Evolutionary conservation across 2,113 vertebrate genomes (phyloP), one percentile per base, ranked within the genome.

Genomic region (Guaruba guarouba): DNA sequence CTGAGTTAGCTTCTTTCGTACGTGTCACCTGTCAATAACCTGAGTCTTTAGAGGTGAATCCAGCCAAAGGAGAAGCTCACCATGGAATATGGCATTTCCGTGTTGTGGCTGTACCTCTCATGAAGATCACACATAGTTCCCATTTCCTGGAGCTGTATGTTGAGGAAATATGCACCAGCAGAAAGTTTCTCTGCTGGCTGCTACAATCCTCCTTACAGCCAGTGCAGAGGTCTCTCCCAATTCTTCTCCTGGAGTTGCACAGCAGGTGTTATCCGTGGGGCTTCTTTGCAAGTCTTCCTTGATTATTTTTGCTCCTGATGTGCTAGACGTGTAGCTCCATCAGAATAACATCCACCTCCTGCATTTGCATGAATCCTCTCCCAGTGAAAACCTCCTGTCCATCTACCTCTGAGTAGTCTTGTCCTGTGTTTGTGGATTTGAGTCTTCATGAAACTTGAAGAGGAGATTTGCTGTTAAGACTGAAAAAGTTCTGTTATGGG

Each of bases 121-220:
- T 5, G 17, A 81, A 70, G 14, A 77, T 27, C 33, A 49, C 28
- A 41, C 8, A 44, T 4, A 63, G 24, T 35, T 92, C 8, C 39
- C 17, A 10, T 86, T 92, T 86, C 33, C 66, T 51, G 33, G 43
- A 79, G 25, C 7, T 0, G 0, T 29, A 68, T 0, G 2, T 18
- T n/a, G 49, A 69, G 20, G 24, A 83, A 83, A 35, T 35, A 66
- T 6, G 68, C 10, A 79, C 39, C 11, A 67, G 28, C 67, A 90
- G 33, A 55, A 61, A 62, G 13, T 63, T 86, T 52, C 73, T 64
- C 57, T 7, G 3, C 25, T 61, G 19, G 10, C 7, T 1, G 1
- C 29, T 75, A 33, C 35, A 51, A 20, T 27, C n/a, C 23, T 86
- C 17, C 31, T 80, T 57, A 28, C 28, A 69, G 7, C 2, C 13